phyloP scores from a whole-genome alignment of 37 sponge, comb jelly and placozoan genomes.

The Cladorhizidae sp. region DNA sequence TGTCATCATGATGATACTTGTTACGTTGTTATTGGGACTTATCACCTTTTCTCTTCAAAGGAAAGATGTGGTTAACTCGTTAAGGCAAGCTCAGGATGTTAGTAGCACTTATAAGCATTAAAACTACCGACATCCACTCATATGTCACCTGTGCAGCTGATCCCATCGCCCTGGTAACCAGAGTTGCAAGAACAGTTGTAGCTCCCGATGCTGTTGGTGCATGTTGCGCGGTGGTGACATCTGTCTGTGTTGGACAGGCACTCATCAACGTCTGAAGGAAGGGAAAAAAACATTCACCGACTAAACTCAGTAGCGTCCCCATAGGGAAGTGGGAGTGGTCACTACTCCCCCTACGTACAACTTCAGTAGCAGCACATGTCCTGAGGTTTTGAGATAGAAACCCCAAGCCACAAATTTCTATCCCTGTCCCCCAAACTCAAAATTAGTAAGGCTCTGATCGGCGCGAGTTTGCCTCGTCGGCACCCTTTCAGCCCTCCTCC shows the following conservation, averaged over 20 bases:
- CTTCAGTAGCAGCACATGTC: background rate
- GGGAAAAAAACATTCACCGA: background rate
- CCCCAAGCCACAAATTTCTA: background rate
- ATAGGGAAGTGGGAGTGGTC: no score
- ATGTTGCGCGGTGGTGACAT: slow-evolving; percentile 15
- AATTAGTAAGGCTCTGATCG: background rate
- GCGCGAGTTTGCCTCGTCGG: no score
- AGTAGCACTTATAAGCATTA: no score
- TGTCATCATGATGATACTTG: no score
- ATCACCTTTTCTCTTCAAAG: no score
- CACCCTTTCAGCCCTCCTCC: no score
- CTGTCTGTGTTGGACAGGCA: background rate
- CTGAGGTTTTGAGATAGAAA: no score
- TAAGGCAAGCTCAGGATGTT: no score
- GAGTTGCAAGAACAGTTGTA: slow-evolving; percentile 22
- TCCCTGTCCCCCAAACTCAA: background rate
- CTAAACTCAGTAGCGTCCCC: background rate
- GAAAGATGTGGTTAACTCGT: no score
- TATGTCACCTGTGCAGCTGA: slow-evolving; percentile 4
- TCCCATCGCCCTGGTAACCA: slow-evolving; percentile 30
- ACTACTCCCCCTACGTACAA: background rate
- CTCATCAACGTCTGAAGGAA: slow-evolving; percentile 17
- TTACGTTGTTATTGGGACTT: no score
- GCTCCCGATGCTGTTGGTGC: slow-evolving; percentile 12
- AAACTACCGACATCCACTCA: no score